phyloP scores from a whole-genome alignment of 2,888 invertebrate species.

The Sipha maydis region DNA sequence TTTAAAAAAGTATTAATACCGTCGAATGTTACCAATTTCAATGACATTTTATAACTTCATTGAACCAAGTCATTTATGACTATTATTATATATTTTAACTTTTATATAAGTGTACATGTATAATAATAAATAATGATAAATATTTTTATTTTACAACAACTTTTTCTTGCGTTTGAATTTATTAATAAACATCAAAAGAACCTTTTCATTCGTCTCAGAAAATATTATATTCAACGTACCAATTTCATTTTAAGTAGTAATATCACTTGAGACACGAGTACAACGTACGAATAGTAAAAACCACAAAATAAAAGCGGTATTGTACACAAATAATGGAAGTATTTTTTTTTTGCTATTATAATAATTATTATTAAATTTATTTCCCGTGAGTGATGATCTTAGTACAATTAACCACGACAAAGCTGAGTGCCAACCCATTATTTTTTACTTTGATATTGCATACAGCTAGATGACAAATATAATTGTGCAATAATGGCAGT shows the following conservation, averaged over 20 bases:
- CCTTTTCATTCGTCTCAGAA: constrained; percentile 6
- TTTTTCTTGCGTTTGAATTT: background rate
- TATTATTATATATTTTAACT: background rate
- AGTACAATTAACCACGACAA: too few species aligned
- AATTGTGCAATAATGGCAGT: too few species aligned
- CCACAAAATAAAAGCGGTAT: constrained; percentile 9
- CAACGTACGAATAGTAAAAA: background rate
- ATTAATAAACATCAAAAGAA: constrained; percentile 16
- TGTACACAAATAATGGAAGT: background rate
- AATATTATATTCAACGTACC: background rate
- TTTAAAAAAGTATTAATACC: too few species aligned
- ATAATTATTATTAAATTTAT: too few species aligned
- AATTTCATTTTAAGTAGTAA: constrained; percentile 3
- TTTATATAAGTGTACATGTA: background rate
- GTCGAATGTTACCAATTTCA: too few species aligned
- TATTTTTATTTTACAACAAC: constrained; percentile 5
- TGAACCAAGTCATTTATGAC: background rate
- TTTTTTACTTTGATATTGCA: too few species aligned
- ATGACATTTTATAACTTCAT: too few species aligned
- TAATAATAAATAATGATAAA: constrained; percentile 5
- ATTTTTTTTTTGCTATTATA: too few species aligned
- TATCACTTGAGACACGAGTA: constrained; percentile 31
- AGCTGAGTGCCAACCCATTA: too few species aligned
- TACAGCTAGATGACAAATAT: too few species aligned
- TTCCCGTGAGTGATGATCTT: too few species aligned